These are phyloP conservation scores for Ormyrus thymus DNA, from an alignment of 2,888 invertebrate species.

Conservation along the genomic window DNA sequence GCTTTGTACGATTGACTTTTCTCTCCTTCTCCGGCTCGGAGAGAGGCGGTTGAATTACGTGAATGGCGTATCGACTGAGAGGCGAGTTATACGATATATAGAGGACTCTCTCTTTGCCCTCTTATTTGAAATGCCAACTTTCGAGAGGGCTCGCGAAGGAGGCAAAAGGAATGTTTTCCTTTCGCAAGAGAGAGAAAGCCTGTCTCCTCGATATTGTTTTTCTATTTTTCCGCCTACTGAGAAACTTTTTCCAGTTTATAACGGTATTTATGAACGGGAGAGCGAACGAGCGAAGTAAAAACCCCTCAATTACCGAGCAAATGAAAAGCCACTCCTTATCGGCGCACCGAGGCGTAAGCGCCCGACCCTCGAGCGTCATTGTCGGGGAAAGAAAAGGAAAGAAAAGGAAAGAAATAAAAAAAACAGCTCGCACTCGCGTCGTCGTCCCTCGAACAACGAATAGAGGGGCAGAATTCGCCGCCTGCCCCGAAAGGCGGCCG, in stretches of 20 bases:
- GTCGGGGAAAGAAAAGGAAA: too few relatives aligned
- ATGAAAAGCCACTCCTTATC: background rate
- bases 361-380: too few relatives aligned
- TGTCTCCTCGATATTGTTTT: too few relatives aligned
- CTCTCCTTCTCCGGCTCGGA: background rate
- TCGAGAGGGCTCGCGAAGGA: conserved; percentile 1
- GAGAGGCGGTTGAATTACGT: conserved; percentile 43
- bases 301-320: background rate
- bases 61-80: conserved; percentile 53
- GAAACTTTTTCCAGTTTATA: too few relatives aligned
- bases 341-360: background rate
- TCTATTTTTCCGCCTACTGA: too few relatives aligned
- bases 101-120: conserved; percentile 8
- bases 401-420: too few relatives aligned
- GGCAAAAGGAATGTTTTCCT: conserved; percentile 8
- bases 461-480: too few relatives aligned
- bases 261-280: background rate
- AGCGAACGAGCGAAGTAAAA: background rate
- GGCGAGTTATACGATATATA: conserved; percentile 12
- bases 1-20: conserved; percentile 50
- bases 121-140: conserved; percentile 18
- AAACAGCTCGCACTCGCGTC: too few relatives aligned
- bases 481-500: too few relatives aligned
- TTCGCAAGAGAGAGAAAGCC: background rate
- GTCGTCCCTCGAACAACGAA: too few relatives aligned